Base-by-base conservation (phyloP, 2,888 invertebrate genomes). In the Phaonia tiefii region DNA sequence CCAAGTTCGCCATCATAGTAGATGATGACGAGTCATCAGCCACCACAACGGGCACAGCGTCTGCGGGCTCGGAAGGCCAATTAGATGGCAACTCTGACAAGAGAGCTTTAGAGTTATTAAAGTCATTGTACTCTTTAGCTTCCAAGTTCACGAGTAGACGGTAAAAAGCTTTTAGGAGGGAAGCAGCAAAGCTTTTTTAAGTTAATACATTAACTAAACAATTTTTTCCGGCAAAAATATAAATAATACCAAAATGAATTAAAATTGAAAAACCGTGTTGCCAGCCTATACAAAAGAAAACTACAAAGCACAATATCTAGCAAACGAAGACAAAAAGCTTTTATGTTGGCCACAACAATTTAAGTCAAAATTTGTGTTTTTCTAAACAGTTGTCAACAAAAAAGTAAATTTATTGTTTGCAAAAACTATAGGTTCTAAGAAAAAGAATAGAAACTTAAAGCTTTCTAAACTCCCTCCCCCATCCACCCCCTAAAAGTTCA, bases 51-150 rank as follows among this genome's bases (percentile, higher is more conserved):
- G 75, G 86, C 86, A 26, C 88, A 90, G 76, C 60, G 8, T 25
- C 54, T 8, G 15, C 90, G 75, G 86, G 87, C n/a, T 67, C 75
- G 39, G 79, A 39, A 85, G 87, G 31, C 88, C 31, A 31, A 31
- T 91, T 60, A 51, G 84, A 82, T 78, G 83, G 80, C 25, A 91
- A 92, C 70, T 94, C 96, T 13, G 96, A 96, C 86, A 93, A 94
- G 22, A 92, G 96, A 89, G 96, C 96, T 13, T 91, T 97, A 86
- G 96, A 96, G 90, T 91, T 97, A 85, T 92, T 97, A 87, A 94
- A 95, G 91, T 96, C 96, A 83, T 92, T 97, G 75, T 97, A 96
- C 91, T 94, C 95, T 82, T 94, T 97, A 89, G 96, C 96, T 75
- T 95, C 96, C 20, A 94, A 94, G 91, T 96, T 96, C 75, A 87